Conservation (phyloP, 2,888 invertebrate species). For the Aphidius colemani region DNA sequence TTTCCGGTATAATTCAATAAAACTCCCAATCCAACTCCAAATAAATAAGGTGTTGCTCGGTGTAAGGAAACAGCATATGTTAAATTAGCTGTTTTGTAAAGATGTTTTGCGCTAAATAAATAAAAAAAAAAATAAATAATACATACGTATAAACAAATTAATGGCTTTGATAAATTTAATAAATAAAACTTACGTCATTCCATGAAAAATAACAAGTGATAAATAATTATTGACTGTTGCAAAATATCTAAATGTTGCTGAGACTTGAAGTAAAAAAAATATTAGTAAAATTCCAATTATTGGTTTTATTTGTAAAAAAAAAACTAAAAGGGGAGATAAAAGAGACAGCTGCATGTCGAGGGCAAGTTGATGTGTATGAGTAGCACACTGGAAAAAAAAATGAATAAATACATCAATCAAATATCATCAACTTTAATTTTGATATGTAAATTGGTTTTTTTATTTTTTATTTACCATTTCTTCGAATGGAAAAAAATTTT, state of each 20-base stretch:
- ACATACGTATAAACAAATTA: background rate
- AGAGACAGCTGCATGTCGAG: conserved; percentile 76
- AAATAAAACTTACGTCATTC: conserved; percentile 66
- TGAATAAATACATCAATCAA: background rate
- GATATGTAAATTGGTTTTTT: background rate
- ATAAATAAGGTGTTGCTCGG: conserved; percentile 70
- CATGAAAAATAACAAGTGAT: conserved; percentile 70
- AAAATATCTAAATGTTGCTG: conserved; percentile 69
- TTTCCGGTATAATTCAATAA: conserved; percentile 62
- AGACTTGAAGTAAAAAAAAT: conserved; percentile 64
- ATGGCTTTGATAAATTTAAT: background rate
- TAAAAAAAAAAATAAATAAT: conserved; percentile 42
- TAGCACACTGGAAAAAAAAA: conserved; percentile 68
- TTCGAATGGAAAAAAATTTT: conserved; percentile 72
- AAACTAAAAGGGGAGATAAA: conserved; percentile 69
- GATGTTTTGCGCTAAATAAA: conserved; percentile 67
- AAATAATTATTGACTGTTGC: conserved; percentile 67
- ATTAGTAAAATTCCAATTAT: conserved; percentile 64
- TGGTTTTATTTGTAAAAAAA: conserved; percentile 66
- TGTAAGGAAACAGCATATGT: conserved; percentile 68
- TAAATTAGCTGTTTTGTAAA: conserved; percentile 71
- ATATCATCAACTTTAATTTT: background rate
- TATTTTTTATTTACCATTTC: conserved; percentile 65
- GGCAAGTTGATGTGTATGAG: conserved; percentile 76
- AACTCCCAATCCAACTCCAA: conserved; percentile 69